phyloP scores from a whole-genome alignment of 2,113 vertebrate genomes.

The Canis aureus region DNA sequence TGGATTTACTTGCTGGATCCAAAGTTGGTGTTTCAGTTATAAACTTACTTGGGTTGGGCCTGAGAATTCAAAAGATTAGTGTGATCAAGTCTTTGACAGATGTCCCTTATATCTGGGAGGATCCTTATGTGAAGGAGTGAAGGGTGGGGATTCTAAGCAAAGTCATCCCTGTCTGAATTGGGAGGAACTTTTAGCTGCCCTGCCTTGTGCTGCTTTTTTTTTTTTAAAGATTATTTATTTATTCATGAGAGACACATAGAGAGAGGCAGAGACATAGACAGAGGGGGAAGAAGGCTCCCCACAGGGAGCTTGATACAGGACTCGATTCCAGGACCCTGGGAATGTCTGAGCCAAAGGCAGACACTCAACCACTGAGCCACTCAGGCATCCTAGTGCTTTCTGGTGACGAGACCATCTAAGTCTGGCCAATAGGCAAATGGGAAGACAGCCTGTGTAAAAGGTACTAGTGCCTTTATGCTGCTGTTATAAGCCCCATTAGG shows the following conservation, averaged over 20 bases:
- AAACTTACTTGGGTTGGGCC: neutral
- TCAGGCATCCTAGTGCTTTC: neutral
- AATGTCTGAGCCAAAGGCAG: too few species aligned
- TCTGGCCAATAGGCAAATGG: neutral
- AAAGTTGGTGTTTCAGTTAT: neutral
- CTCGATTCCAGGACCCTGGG: too few species aligned
- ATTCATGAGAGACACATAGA: too few species aligned
- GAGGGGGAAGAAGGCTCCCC: too few species aligned
- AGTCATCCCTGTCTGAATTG: neutral
- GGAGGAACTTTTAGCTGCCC: neutral
- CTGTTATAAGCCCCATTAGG: neutral
- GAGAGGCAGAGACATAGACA: too few species aligned
- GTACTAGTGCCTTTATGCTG: slow-evolving; percentile 61
- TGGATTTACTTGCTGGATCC: neutral
- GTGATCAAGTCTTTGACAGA: neutral
- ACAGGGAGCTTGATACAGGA: too few species aligned
- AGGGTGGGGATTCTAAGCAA: neutral
- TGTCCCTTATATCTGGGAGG: neutral
- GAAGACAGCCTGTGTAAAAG: neutral
- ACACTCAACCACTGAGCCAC: too few species aligned
- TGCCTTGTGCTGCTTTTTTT: too few species aligned
- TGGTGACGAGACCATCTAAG: neutral
- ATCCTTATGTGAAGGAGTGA: neutral
- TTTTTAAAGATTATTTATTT: too few species aligned
- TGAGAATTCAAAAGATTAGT: neutral